These are phyloP conservation scores for Poeciliopsis occidentalis DNA, from an alignment of 2,113 vertebrate genomes.

Conservation along the genomic window DNA sequence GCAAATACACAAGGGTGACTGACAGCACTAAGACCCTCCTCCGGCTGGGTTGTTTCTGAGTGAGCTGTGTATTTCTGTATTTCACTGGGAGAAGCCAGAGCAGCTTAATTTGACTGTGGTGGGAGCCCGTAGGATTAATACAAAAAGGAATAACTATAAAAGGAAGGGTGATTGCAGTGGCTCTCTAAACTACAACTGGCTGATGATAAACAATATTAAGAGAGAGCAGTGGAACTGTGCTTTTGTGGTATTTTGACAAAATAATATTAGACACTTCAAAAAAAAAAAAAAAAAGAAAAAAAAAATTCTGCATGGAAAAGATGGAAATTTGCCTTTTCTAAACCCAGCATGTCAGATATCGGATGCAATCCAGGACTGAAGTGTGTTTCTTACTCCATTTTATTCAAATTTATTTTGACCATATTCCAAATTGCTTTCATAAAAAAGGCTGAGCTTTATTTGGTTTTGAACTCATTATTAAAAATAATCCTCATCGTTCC, in stretches of 20 bases:
- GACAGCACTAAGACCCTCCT: no score
- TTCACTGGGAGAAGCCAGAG: no score
- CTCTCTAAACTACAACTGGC: neutral
- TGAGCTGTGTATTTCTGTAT: no score
- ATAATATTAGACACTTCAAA: neutral
- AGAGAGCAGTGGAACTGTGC: neutral
- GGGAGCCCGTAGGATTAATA: neutral
- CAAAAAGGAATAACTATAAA: neutral
- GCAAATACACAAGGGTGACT: no score
- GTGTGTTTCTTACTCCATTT: slow-evolving; percentile 5
- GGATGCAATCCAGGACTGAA: slow-evolving; percentile 12
- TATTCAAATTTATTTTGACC: neutral
- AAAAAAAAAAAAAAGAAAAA: no score
- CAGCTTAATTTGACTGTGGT: no score
- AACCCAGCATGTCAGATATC: slow-evolving; percentile 23
- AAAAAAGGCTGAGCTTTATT: slow-evolving; percentile 26
- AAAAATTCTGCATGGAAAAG: neutral
- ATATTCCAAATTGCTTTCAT: slow-evolving; percentile 1
- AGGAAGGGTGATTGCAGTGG: neutral
- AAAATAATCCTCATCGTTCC: slow-evolving; percentile 11
- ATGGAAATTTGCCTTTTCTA: neutral
- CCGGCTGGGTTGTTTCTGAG: no score
- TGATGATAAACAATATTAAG: neutral
- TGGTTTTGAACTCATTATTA: slow-evolving; percentile 9
- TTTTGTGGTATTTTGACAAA: neutral